Percentiles rank a stretch among this genome's conserved stretches.
Evolutionary conservation across 2,113 vertebrate species (phyloP).

Genomic region (Agapornis roseicollis): DNA sequence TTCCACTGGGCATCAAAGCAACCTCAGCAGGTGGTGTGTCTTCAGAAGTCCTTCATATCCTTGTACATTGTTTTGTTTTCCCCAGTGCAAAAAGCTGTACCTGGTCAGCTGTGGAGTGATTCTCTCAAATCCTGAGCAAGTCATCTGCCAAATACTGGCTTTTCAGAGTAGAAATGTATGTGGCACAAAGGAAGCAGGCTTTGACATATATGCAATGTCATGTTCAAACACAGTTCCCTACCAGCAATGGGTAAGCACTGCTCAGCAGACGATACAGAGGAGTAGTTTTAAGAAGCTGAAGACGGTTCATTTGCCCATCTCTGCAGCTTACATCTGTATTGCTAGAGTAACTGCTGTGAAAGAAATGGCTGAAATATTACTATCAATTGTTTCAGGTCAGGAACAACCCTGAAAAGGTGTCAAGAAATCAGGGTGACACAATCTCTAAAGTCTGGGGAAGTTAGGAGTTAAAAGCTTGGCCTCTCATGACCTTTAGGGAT

Average conservation of each 20-base stretch:
- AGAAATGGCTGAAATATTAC: background rate
- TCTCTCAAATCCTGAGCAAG: background rate
- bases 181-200: background rate
- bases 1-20: background rate
- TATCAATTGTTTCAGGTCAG: background rate
- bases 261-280: background rate
- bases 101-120: background rate
- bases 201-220: background rate
- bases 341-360: background rate
- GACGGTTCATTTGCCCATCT: background rate
- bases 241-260: background rate
- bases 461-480: background rate
- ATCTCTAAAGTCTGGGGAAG: background rate
- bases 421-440: background rate
- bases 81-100: background rate
- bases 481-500: background rate
- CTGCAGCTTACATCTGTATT: background rate
- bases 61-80: background rate
- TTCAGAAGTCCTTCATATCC: background rate
- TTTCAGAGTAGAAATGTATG: background rate
- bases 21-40: background rate
- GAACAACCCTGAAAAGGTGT: background rate
- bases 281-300: background rate
- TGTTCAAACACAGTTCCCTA: background rate
- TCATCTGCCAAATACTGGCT: background rate